Percentiles rank a stretch among this genome's conserved stretches.
Conservation (phyloP, 2,797 vertebrate species). For the Tauraco hartlaubi region DNA sequence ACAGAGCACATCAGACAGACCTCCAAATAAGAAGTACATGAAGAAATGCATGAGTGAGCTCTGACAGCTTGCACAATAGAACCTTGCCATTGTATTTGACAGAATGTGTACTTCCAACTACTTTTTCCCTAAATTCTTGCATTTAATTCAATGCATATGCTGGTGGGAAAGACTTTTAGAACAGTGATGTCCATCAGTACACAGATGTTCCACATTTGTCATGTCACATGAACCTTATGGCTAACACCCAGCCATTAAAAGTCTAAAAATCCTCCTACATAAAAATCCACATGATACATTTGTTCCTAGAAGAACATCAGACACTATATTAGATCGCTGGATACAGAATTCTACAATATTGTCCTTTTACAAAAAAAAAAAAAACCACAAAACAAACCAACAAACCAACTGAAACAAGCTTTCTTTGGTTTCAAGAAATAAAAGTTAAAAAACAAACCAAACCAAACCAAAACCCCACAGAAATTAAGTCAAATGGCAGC, state of each 20-base stretch:
- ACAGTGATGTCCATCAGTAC: slow-evolving; percentile 35
- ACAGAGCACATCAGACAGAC: not conserved
- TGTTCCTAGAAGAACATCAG: slow-evolving; percentile 55
- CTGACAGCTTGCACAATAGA: slow-evolving; percentile 3
- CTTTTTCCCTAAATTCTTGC: slow-evolving; percentile 41
- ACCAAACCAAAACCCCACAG: not conserved
- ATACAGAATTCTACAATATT: not conserved
- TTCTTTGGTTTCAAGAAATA: not conserved
- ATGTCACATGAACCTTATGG: slow-evolving; percentile 51
- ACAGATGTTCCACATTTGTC: slow-evolving; percentile 70
- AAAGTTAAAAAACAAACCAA: not conserved
- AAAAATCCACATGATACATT: slow-evolving; percentile 53
- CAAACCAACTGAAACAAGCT: not conserved
- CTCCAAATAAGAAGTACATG: not conserved
- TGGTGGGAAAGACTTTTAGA: slow-evolving; percentile 34
- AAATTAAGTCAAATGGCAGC: not conserved
- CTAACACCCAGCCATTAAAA: slow-evolving; percentile 36
- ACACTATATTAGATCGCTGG: not conserved
- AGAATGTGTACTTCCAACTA: slow-evolving; percentile 20
- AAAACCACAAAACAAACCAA: too few relatives aligned
- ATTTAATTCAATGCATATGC: slow-evolving; percentile 62
- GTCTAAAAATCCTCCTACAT: slow-evolving; percentile 36
- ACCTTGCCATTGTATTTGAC: slow-evolving; percentile 4
- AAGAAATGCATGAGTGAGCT: not conserved
- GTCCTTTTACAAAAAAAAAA: too few relatives aligned